Evolutionary conservation across 2,888 invertebrate genomes (phyloP).

Genomic region (Elysia crispata): DNA sequence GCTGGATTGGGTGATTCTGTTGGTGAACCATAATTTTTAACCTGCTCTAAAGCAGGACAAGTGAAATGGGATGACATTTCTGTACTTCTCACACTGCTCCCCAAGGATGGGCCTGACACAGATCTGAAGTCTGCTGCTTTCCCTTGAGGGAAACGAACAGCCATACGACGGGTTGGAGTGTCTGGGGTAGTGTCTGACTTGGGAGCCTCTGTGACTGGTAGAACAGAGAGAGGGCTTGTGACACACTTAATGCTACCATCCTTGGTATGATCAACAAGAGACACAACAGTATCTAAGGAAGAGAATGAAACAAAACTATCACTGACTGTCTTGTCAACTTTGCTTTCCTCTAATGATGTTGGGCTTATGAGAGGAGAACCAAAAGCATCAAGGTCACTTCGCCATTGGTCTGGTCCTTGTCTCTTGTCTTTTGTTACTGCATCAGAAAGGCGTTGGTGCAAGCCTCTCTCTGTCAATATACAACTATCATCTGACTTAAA

Average conservation of each 20-base stretch:
- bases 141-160: constrained; percentile 36
- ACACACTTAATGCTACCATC: background rate
- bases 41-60: constrained; percentile 40
- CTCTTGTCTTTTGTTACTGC: background rate
- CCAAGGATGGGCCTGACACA: constrained; percentile 12
- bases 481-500: background rate
- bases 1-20: constrained; percentile 25
- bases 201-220: background rate
- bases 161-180: constrained; percentile 33
- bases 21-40: constrained; percentile 39
- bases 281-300: constrained; percentile 40
- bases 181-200: constrained; percentile 9
- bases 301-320: constrained; percentile 46
- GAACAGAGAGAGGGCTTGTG: background rate
- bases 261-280: background rate
- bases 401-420: background rate
- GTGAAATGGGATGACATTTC: background rate
- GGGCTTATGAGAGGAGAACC: constrained; percentile 22
- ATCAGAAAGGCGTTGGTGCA: background rate
- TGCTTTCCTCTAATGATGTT: constrained; percentile 13
- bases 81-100: background rate
- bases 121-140: background rate
- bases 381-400: background rate
- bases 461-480: background rate
- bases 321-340: constrained; percentile 22